Base-by-base conservation (phyloP, 2,797 vertebrate genomes). In the Loris lydekkerianus region DNA sequence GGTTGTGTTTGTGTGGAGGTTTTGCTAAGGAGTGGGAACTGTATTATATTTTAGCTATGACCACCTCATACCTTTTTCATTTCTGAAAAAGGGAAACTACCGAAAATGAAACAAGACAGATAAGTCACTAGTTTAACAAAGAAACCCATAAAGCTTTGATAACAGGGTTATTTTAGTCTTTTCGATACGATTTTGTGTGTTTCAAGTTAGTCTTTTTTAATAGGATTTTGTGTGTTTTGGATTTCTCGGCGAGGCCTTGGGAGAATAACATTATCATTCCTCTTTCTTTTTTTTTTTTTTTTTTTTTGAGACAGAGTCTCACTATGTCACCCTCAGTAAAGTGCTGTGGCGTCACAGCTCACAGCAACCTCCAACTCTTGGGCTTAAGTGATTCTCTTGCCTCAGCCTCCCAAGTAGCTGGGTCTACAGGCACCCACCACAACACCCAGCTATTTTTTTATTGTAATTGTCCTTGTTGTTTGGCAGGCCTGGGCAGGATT, bases 31-130 rank as follows among this genome's bases (percentile, higher is more conserved):
- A 53, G n/a, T 1, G 0, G 40, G 25, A 46, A 34, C 21, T n/a
- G 0, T 20, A 1, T 81, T 91, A 69, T 29, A 65, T 65, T 78
- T 70, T 56, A 82, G n/a, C 72, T 23, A 8, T 25, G 46, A 31
- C 37, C 34, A 2, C 15, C 13, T 46, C 43, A 13, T 15, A 18
- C 90, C 81, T 34, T 61, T 85, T n/a, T 93, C 37, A 23, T 56
- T 87, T 60, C 43, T 29, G 21, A 34, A 56, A 77, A 86, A 85
- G 70, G 31, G 89, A 96, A 94, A 78, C 34, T 53, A 27, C 43
- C 80, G 83, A 91, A 90, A 72, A 49, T 63, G 27, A 81, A 72
- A 40, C 40, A 60, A 27, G 1, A 25, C 37, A 86, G 76, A 80
- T n/a, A 18, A 34, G 65, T 69, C 65, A n/a, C 31, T 27, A 13